Conservation (phyloP, 2,888 invertebrate species). For the Prenolepis imparis region DNA sequence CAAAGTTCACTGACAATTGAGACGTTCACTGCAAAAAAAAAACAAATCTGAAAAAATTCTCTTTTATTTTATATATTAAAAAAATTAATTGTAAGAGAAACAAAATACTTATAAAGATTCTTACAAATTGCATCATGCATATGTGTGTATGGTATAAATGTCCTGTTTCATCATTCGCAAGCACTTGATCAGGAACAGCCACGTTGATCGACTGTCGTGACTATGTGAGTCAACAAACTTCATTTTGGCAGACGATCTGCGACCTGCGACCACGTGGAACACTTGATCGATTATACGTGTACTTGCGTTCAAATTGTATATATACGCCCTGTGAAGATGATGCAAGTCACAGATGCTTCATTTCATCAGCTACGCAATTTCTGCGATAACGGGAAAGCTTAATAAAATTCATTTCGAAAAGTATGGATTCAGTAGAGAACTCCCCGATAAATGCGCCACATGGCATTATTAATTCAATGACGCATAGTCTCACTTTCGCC, state of each 20-base stretch:
- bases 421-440: neutral
- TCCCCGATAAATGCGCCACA: neutral
- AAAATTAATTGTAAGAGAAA: neutral
- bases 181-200: neutral
- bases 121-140: conserved; percentile 10
- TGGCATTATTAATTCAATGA: conserved; percentile 9
- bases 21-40: neutral
- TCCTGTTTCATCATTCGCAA: conserved; percentile 54
- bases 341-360: conserved; percentile 58
- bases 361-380: conserved; percentile 64
- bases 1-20: conserved; percentile 7
- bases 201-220: conserved; percentile 17
- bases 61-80: neutral
- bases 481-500: neutral
- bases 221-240: conserved; percentile 44
- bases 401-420: conserved; percentile 45
- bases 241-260: neutral
- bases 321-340: conserved; percentile 46
- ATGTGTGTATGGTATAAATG: neutral
- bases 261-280: neutral
- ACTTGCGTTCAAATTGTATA: neutral
- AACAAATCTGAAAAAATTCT: neutral
- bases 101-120: neutral
- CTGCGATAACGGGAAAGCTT: conserved; percentile 48
- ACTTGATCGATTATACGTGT: conserved; percentile 16